Evolutionary conservation across 2,888 invertebrate genomes (phyloP).

Genomic region (Apomyelois bistriatella): DNA sequence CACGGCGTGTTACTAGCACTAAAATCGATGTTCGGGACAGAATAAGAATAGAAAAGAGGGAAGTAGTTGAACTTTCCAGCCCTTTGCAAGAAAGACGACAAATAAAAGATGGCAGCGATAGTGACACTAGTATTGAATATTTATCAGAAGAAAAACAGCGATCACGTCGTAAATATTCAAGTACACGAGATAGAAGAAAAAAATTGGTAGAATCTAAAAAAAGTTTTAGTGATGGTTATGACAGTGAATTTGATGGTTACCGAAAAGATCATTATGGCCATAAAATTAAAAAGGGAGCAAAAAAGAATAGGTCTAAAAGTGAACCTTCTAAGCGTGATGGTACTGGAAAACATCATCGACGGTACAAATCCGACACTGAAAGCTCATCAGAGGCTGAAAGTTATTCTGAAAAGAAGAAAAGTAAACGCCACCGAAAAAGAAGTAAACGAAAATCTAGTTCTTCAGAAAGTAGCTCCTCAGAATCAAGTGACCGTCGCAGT

Average conservation of each 20-base stretch:
- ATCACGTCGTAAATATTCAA: constrained; percentile 44
- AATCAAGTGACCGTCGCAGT: constrained; percentile 61
- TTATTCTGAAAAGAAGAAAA: constrained; percentile 57
- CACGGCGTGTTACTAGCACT: constrained; percentile 72
- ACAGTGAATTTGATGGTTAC: constrained; percentile 57
- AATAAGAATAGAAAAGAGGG: constrained; percentile 74
- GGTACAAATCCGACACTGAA: constrained; percentile 53
- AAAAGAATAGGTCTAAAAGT: constrained; percentile 71
- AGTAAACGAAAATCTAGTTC: constrained; percentile 64
- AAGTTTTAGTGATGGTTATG: constrained; percentile 76
- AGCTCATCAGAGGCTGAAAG: constrained; percentile 58
- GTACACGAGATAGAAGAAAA: constrained; percentile 57
- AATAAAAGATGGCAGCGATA: constrained; percentile 42
- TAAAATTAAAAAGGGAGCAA: constrained; percentile 45
- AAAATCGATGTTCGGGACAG: constrained; percentile 73
- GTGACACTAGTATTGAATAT: constrained; percentile 63
- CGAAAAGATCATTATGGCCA: constrained; percentile 40
- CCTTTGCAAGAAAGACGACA: constrained; percentile 53
- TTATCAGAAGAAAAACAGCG: constrained; percentile 64
- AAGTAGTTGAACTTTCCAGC: constrained; percentile 71
- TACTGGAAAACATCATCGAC: constrained; percentile 47
- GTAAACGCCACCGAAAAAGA: constrained; percentile 62
- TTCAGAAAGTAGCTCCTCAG: constrained; percentile 67
- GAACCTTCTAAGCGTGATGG: constrained; percentile 62
- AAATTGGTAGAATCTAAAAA: constrained; percentile 55